phyloP scores from a whole-genome alignment of 2,888 invertebrate species.

The Hetaerina titia region DNA sequence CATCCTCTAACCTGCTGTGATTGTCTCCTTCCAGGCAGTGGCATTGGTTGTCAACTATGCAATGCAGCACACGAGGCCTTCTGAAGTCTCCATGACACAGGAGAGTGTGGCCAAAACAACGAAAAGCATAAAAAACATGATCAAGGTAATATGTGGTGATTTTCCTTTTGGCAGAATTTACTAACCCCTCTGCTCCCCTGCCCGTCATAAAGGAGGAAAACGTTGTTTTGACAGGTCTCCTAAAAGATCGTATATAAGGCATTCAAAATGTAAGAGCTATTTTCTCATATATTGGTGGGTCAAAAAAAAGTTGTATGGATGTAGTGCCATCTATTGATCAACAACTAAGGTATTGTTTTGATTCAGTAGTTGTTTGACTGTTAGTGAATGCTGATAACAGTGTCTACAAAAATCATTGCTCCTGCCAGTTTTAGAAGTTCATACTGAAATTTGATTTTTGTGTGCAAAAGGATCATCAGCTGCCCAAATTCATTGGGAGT shows the following conservation, averaged over 20 bases:
- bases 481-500: too few species aligned
- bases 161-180: neutral
- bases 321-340: too few species aligned
- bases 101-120: slow-evolving; percentile 46
- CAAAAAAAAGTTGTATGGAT: neutral
- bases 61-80: slow-evolving; percentile 24
- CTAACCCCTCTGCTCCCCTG: neutral
- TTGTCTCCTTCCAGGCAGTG: neutral
- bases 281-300: neutral
- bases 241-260: too few species aligned
- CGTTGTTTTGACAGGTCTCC: neutral
- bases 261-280: too few species aligned
- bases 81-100: slow-evolving; percentile 39
- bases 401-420: too few species aligned
- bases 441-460: too few species aligned
- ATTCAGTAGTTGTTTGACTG: too few species aligned
- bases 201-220: neutral
- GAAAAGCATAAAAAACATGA: slow-evolving; percentile 34
- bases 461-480: too few species aligned
- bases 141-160: neutral
- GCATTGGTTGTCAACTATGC: slow-evolving; percentile 43
- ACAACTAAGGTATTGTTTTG: too few species aligned
- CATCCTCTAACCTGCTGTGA: too few species aligned
- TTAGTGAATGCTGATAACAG: too few species aligned
- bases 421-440: too few species aligned